Percentiles rank a stretch among this genome's conserved stretches.
phyloP scores from a whole-genome alignment of 2,113 vertebrate species.

The Solea solea region DNA sequence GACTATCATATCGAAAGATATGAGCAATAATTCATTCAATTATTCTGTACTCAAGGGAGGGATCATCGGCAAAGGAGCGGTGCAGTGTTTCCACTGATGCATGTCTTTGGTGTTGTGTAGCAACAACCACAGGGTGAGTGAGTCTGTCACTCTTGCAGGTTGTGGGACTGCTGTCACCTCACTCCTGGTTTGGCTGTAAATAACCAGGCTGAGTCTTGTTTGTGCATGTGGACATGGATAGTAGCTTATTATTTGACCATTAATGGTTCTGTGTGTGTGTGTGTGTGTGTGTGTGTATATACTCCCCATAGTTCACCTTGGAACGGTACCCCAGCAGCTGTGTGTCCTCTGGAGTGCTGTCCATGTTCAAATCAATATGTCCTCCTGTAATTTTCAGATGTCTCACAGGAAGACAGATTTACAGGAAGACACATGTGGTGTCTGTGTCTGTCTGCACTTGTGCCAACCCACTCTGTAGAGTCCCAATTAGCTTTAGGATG shows the following conservation, averaged over 20 bases:
- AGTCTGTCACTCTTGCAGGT: conserved; percentile 60
- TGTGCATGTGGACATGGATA: conserved; percentile 67
- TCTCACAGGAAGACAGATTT: conserved; percentile 28
- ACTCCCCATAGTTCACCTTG: conserved; percentile 61
- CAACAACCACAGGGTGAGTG: conserved; percentile 67
- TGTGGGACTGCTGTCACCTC: conserved; percentile 61
- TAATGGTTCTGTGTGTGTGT: conserved; percentile 44
- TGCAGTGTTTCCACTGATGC: conserved; percentile 36
- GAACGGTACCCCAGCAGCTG: conserved; percentile 66
- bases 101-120: conserved; percentile 59
- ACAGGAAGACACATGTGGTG: conserved; percentile 8
- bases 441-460: conserved; percentile 28
- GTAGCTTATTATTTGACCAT: conserved; percentile 66
- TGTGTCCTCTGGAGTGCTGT: conserved; percentile 50
- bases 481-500: conserved; percentile 24
- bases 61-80: conserved; percentile 14
- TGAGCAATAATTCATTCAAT: conserved; percentile 8
- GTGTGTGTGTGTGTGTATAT: conserved; percentile 33
- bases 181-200: conserved; percentile 70
- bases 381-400: conserved; percentile 52
- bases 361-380: conserved; percentile 51
- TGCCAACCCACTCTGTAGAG: conserved; percentile 9
- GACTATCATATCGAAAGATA: conserved; percentile 3
- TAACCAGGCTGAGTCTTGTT: conserved; percentile 66
- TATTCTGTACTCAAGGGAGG: conserved; percentile 2